Evolutionary conservation across 2,113 vertebrate species (phyloP), one percentile per base, ranked within the genome.

Genomic region (Malaclemys terrapin): DNA sequence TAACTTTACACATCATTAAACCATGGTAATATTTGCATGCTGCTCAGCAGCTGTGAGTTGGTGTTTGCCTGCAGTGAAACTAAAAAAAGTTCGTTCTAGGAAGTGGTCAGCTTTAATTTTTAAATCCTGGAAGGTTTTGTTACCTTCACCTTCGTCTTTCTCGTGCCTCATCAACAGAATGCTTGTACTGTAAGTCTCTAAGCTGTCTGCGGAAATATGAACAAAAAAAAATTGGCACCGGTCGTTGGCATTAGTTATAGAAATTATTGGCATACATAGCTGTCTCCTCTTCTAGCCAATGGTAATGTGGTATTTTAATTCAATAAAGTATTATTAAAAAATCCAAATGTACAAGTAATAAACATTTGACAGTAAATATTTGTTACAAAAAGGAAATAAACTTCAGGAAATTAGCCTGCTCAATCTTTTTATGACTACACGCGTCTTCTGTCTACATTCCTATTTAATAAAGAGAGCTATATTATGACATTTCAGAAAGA

Each of bases 291-390:
- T 96, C 89, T 96, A 97, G 98, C 98, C 98, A 98, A 97, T 98
- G 95, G 97, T 95, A 98, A 98, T 98, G 98, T 97, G 97, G 96
- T 98, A 98, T 98, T 98, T 98, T 98, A 98, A 98, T 98, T 97
- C 97, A 97, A 94, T 98, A 97, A 98, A 98, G 95, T 94, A 97
- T 97, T 96, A 95, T 84, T 94, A 96, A 98, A 98, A 98, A 98
- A 96, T 94, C 95, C 96, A 98, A 98, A 98, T 96, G 95, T 95
- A 96, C 97, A 98, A 97, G 95, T 94, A 97, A 97, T 97, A 98
- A 98, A 98, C 97, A 97, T 84, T 79, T 93, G 88, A 97, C 93
- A 93, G 97, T 98, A 98, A 98, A 98, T 97, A 98, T 98, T 98
- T 98, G 97, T 97, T 98, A 97, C 95, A 80, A 97, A 97, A 96